Evolutionary conservation across 2,113 vertebrate genomes (phyloP).

Genomic region (Phoenicopterus ruber): DNA sequence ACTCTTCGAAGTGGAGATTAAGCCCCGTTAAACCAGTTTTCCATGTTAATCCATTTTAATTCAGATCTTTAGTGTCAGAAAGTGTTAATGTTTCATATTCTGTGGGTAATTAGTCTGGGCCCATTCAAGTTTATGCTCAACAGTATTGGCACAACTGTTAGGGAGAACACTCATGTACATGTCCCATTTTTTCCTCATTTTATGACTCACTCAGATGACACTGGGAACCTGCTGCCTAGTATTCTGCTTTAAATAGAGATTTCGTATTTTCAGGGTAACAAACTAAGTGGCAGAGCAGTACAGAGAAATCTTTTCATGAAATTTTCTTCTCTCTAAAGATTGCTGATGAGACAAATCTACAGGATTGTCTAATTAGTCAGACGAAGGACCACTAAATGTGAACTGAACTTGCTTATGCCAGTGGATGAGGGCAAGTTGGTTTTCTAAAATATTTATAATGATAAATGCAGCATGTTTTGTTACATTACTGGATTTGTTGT

Average conservation of each 20-base stretch:
- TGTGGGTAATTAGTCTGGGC: background rate
- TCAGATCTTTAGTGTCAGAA: background rate
- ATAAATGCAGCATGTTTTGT: background rate
- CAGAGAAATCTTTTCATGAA: background rate
- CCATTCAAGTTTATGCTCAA: background rate
- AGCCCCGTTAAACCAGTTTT: background rate
- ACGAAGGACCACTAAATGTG: background rate
- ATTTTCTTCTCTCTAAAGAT: background rate
- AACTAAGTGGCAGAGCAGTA: background rate
- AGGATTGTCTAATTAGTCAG: background rate
- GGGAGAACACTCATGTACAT: rapidly evolving
- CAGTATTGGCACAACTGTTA: background rate
- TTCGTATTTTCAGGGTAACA: background rate
- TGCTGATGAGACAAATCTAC: background rate
- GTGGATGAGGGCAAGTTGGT: background rate
- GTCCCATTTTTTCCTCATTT: background rate
- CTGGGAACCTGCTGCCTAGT: background rate
- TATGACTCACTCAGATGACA: background rate
- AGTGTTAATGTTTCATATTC: background rate
- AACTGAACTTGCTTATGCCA: background rate
- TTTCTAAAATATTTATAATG: background rate
- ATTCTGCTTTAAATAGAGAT: background rate
- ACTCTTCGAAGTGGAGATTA: background rate
- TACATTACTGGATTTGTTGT: background rate
- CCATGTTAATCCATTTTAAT: background rate